Evolutionary conservation across 37 sponge, comb jelly and placozoan species (phyloP).

Genomic region (Theonella swinhoei): DNA sequence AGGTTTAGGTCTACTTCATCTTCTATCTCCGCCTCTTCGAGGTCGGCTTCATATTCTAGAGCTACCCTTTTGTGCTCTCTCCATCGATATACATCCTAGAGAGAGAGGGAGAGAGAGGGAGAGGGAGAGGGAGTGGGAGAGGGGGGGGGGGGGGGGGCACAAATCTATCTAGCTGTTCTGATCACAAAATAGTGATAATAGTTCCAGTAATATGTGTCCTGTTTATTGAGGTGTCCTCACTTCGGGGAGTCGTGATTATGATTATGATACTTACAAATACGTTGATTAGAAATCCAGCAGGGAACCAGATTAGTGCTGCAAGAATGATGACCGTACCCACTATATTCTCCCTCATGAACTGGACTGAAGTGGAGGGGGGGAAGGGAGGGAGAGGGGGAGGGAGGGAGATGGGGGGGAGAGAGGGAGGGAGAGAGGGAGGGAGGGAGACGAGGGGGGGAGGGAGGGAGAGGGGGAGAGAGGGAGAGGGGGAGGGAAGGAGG

Average conservation of each 20-base stretch:
- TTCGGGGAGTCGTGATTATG: too few species aligned
- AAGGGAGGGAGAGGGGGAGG: too few species aligned
- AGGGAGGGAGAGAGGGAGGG: too few species aligned
- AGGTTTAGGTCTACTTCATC: constrained; percentile 14
- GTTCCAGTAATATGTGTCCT: background rate
- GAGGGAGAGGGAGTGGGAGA: background rate
- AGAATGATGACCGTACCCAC: constrained; percentile 40
- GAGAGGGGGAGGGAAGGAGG: background rate
- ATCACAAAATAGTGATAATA: background rate
- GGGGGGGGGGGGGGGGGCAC: background rate
- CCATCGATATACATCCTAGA: constrained; percentile 12
- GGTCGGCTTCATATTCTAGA: constrained; percentile 1
- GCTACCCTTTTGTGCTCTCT: background rate
- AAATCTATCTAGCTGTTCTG: too few species aligned
- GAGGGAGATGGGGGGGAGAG: too few species aligned
- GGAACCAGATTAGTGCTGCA: constrained; percentile 24
- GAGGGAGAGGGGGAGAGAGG: too few species aligned
- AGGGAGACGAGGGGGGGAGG: too few species aligned
- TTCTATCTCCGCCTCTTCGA: background rate
- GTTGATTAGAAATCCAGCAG: background rate
- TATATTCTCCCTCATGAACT: constrained; percentile 47
- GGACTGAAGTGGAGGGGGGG: too few species aligned
- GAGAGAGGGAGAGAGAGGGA: background rate
- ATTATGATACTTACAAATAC: constrained; percentile 10
- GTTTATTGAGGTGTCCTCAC: background rate